Evolutionary conservation across 1,140 invertebrate genomes (phyloP).

Genomic region (Druon quercuslanigerum): DNA sequence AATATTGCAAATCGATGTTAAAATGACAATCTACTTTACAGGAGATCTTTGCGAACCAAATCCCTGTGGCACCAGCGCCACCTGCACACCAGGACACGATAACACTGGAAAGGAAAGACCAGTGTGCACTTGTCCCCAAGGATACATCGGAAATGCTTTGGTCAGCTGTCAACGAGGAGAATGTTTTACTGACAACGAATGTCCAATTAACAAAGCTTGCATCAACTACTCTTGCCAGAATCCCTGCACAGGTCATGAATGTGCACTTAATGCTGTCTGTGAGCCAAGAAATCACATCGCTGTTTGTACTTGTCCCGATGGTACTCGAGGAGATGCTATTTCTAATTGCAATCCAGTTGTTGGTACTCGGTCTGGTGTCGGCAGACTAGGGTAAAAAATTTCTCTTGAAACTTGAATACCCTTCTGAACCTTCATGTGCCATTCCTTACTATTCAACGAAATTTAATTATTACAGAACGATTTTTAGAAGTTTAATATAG

Average conservation of each 20-base stretch:
- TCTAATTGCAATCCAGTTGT: conserved; percentile 64
- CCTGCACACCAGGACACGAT: conserved; percentile 88
- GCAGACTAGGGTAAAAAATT: not conserved
- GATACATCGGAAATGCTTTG: conserved; percentile 88
- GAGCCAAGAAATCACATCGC: conserved; percentile 87
- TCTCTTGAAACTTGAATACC: not conserved
- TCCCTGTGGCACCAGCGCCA: conserved; percentile 88
- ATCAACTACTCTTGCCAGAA: conserved; percentile 85
- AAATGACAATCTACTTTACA: conserved; percentile 53
- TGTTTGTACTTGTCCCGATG: conserved; percentile 89
- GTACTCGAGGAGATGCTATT: conserved; percentile 89
- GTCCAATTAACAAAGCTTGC: conserved; percentile 82
- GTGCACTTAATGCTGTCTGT: conserved; percentile 78
- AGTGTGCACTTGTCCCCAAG: conserved; percentile 86
- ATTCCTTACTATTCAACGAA: no score
- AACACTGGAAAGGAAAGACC: conserved; percentile 87
- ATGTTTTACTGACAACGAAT: conserved; percentile 84
- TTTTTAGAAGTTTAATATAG: no score
- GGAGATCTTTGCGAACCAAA: conserved; percentile 89
- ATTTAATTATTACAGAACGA: no score
- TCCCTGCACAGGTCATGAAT: conserved; percentile 85
- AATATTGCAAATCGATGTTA: not conserved
- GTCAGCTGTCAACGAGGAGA: conserved; percentile 83
- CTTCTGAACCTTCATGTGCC: no score
- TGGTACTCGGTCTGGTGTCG: not conserved